phyloP scores from a whole-genome alignment of 2,797 vertebrate genomes.

The Tinamus major region DNA sequence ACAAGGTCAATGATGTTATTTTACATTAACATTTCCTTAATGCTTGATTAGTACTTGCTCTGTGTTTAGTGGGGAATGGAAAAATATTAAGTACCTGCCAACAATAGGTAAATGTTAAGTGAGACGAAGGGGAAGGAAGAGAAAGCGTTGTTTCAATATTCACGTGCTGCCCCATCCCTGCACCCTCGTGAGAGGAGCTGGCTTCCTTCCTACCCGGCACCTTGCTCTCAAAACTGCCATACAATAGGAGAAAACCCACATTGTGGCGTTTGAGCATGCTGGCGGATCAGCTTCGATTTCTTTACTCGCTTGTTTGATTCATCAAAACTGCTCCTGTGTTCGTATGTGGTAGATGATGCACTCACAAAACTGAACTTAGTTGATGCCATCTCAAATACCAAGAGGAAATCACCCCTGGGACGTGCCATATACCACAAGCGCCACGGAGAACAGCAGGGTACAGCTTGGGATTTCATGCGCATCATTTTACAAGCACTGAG shows the following conservation, averaged over 20 bases:
- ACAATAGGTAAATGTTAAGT: neutral
- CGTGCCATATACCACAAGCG: neutral
- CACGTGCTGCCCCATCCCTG: neutral
- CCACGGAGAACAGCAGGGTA: neutral
- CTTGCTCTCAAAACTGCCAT: neutral
- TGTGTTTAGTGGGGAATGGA: neutral
- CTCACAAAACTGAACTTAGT: neutral
- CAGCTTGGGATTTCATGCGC: neutral
- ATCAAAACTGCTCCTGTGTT: neutral
- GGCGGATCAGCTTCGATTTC: too few relatives aligned
- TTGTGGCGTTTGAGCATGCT: too few relatives aligned
- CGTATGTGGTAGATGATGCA: neutral
- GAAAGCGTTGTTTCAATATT: rapidly evolving
- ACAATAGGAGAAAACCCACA: neutral
- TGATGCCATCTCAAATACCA: neutral
- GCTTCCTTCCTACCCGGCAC: neutral
- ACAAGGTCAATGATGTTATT: neutral
- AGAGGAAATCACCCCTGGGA: neutral
- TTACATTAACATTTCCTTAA: neutral
- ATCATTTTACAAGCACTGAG: neutral
- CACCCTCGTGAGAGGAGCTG: neutral
- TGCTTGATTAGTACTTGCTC: neutral
- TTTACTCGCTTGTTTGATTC: neutral
- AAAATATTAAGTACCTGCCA: neutral
- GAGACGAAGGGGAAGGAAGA: neutral